Evolutionary conservation across 2,113 vertebrate genomes (phyloP), one percentile per base, ranked within the genome.

Genomic region (Heterotilapia buettikoferi): DNA sequence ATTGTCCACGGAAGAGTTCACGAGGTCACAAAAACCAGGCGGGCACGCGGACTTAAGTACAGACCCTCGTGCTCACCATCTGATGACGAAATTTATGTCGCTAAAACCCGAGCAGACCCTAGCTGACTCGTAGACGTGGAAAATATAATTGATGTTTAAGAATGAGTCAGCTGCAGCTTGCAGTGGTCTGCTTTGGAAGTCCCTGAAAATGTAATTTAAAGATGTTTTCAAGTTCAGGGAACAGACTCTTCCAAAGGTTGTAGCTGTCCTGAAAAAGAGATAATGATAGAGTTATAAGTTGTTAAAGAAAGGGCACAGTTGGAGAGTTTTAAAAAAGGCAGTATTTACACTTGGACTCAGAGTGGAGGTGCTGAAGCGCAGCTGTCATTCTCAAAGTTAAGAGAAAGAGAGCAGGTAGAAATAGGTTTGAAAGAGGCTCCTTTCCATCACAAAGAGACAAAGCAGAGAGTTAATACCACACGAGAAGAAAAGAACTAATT

Each of bases 371-470:
- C 53, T 61, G 57, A 85, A 84, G 83, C 31, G 80, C 89, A 93
- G 89, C 89, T 90, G 93, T 89, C 83, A 57, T 57, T 88, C 21
- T 63, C 63, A 16, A 57, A 87, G 91, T 89, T 84, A 50, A 88
- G 83, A 85, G 57, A 36, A 61, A n/a, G 26, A 89, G 84, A 88
- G 47, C 26, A 59, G 18, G 45, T 61, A 52, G 84, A 66, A 81
- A 79, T 66, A 18, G 12, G 13, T 78, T 19, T 19, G 76, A 86
- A 71, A 83, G 76, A 80, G n/a, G 50, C 59, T 87, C 5, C 54
- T 90, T 93, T 89, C 71, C 73, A 89, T 84, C 24, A 78, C 59
- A 88, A 54, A 90, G 71, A 92, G 84, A 80, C 85, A 92, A 73
- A 86, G 82, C 50, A 40, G 50, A 52, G n/a, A 45, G 40, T 26